These are phyloP conservation scores for Pollenia angustigena DNA, from an alignment of 2,888 invertebrate genomes.

Conservation along the genomic window DNA sequence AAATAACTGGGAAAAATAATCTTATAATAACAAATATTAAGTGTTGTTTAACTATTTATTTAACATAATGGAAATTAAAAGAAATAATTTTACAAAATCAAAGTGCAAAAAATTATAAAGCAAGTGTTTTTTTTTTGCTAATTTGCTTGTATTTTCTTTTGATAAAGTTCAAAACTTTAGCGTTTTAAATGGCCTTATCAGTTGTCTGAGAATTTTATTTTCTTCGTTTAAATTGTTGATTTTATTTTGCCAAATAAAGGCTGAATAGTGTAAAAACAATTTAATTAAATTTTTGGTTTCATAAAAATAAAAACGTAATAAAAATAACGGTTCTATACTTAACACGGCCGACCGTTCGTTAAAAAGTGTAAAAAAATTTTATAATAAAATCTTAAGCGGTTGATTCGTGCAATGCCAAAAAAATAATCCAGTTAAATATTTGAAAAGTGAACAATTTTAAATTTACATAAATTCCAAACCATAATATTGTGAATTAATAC, in stretches of 20 bases:
- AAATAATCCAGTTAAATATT: background rate
- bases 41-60: background rate
- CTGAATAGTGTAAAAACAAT: conserved; percentile 1
- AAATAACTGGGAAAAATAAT: conserved; percentile 1
- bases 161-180: conserved; percentile 59
- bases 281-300: conserved; percentile 10
- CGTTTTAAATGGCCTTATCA: conserved; percentile 57
- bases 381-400: conserved; percentile 16
- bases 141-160: conserved; percentile 38
- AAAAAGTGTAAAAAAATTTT: conserved; percentile 27
- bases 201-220: conserved; percentile 38
- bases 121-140: conserved; percentile 50
- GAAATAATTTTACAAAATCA: conserved; percentile 33
- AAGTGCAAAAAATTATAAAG: conserved; percentile 46
- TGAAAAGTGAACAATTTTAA: background rate
- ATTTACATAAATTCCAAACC: background rate
- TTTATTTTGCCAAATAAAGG: conserved; percentile 18
- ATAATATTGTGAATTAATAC: background rate
- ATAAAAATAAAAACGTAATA: background rate
- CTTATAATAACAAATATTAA: conserved; percentile 15
- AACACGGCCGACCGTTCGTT: conserved; percentile 2
- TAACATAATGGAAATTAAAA: background rate
- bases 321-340: conserved; percentile 25
- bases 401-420: conserved; percentile 21
- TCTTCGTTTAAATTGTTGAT: conserved; percentile 11